These are phyloP conservation scores for Agriopis aurantiaria DNA, from an alignment of 2,888 invertebrate genomes.

Conservation along the genomic window DNA sequence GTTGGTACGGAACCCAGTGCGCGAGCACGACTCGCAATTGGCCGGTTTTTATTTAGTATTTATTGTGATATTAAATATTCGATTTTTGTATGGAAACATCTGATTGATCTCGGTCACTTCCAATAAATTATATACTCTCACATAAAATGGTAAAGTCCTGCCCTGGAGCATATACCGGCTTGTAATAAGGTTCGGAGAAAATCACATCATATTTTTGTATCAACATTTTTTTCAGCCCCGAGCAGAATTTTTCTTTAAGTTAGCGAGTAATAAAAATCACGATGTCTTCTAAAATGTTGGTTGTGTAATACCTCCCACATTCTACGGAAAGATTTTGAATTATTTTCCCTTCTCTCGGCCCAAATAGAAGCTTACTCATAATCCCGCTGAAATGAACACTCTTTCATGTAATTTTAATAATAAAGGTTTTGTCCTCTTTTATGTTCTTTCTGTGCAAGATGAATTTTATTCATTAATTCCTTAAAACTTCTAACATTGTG, in stretches of 20 bases:
- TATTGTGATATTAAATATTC: too few relatives aligned
- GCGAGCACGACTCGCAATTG: too few relatives aligned
- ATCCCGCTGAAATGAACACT: conserved; percentile 32
- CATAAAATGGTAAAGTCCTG: neutral
- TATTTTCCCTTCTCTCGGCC: conserved; percentile 27
- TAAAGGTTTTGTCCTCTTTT: conserved; percentile 17
- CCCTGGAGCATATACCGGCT: neutral
- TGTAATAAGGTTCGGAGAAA: conserved; percentile 1
- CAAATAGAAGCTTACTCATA: conserved; percentile 22
- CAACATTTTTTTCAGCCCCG: neutral
- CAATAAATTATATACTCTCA: neutral
- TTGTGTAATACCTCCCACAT: neutral
- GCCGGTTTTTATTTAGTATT: too few relatives aligned
- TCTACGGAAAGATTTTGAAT: conserved; percentile 21
- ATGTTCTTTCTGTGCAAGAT: neutral
- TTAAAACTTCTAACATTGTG: neutral
- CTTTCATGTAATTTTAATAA: conserved; percentile 35
- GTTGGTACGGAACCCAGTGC: too few relatives aligned
- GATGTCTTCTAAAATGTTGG: neutral
- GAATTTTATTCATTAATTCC: neutral
- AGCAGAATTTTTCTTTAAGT: conserved; percentile 7
- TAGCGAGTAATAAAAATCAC: conserved; percentile 2
- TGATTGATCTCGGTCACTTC: neutral
- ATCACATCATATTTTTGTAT: neutral
- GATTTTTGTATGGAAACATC: too few relatives aligned